These are phyloP conservation scores for Stegophylla sp. DNA, from an alignment of 2,888 invertebrate species.

Conservation along the genomic window DNA sequence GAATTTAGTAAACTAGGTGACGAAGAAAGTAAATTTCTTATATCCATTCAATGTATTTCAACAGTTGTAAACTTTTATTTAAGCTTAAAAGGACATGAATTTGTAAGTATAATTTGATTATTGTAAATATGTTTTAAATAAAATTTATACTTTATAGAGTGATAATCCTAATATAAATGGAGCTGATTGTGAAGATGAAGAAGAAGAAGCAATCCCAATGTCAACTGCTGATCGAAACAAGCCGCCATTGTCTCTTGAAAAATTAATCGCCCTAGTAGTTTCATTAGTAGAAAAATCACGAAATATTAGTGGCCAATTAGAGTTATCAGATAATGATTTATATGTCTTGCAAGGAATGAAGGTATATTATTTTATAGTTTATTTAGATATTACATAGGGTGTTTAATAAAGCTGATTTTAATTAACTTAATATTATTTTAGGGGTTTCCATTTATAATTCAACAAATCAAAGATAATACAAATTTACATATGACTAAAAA, in stretches of 20 bases:
- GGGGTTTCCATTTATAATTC: slow-evolving; percentile 92
- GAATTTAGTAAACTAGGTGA: slow-evolving; percentile 96
- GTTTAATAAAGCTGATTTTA: not conserved
- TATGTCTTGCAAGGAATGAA: slow-evolving; percentile 85
- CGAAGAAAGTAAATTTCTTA: slow-evolving; percentile 86
- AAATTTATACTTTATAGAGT: slow-evolving; percentile 37
- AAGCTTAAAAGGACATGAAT: slow-evolving; percentile 79
- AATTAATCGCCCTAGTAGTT: slow-evolving; percentile 92
- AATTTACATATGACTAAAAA: slow-evolving; percentile 91
- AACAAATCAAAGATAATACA: slow-evolving; percentile 92
- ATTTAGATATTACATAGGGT: not conserved
- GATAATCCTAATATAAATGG: slow-evolving; percentile 51
- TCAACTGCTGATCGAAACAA: slow-evolving; percentile 77
- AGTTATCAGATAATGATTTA: slow-evolving; percentile 79
- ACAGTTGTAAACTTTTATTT: slow-evolving; percentile 92
- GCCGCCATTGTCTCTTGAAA: slow-evolving; percentile 84
- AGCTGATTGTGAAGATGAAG: slow-evolving; percentile 65
- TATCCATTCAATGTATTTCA: slow-evolving; percentile 85
- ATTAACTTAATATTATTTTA: slow-evolving; percentile 64
- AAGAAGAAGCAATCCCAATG: slow-evolving; percentile 73
- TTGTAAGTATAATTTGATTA: slow-evolving; percentile 66
- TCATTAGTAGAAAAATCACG: slow-evolving; percentile 87
- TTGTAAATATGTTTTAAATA: not conserved
- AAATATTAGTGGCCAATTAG: slow-evolving; percentile 75
- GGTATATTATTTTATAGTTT: slow-evolving; percentile 66